phyloP scores from a whole-genome alignment of 2,113 vertebrate species.

The Charadrius vociferus region DNA sequence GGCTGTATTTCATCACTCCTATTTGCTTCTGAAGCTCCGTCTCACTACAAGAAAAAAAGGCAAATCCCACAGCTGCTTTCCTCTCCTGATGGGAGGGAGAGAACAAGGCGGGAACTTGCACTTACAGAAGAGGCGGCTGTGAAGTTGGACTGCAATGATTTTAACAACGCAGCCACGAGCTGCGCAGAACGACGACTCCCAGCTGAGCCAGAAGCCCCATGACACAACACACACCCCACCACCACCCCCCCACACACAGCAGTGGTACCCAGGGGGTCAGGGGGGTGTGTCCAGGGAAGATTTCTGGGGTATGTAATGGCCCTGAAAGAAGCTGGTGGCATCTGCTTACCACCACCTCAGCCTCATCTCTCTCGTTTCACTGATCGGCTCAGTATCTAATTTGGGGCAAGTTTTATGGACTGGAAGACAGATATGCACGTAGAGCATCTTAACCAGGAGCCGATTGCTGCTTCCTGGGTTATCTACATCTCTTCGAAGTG shows the following conservation, averaged over 20 bases:
- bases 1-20: neutral
- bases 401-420: too few relatives aligned
- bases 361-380: neutral
- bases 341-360: neutral
- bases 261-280: fast-evolving
- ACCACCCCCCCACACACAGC: fast-evolving
- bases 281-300: fast-evolving
- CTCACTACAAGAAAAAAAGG: neutral
- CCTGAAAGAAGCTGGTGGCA: neutral
- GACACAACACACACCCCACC: too few relatives aligned
- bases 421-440: fast-evolving
- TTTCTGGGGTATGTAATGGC: neutral
- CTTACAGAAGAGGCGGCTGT: fast-evolving
- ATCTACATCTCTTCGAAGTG: too few relatives aligned
- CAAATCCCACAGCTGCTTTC: neutral
- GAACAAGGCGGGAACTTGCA: neutral
- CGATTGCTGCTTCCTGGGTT: neutral
- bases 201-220: neutral
- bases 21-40: neutral
- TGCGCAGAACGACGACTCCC: fast-evolving
- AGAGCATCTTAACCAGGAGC: neutral
- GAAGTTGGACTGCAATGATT: neutral
- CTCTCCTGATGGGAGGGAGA: neutral
- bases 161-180: neutral
- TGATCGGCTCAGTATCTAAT: neutral